A percentile compares a stretch with the other conserved stretches of the same genome.
These are phyloP conservation scores for Gallinago media DNA, from an alignment of 2,113 vertebrate species.

Conservation along the genomic window DNA sequence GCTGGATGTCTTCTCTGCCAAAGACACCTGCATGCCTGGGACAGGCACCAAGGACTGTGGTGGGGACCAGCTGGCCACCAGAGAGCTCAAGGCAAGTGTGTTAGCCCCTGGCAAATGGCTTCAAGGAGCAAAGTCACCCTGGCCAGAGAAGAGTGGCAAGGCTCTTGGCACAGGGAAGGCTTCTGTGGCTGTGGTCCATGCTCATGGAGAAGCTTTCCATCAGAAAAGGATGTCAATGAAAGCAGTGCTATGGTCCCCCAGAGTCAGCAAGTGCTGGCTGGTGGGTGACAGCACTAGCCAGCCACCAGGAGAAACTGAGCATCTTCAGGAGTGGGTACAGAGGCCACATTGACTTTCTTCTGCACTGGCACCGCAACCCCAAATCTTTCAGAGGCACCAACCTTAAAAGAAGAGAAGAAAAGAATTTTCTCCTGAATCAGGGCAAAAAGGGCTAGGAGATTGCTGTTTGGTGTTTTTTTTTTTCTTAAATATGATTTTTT, in stretches of 20 bases:
- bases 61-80: neutral
- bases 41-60: neutral
- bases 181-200: neutral
- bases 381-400: neutral
- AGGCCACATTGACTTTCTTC: neutral
- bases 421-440: neutral
- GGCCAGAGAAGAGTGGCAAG: neutral
- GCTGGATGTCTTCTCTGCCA: neutral
- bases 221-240: neutral
- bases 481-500: neutral
- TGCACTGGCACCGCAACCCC: neutral
- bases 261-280: neutral
- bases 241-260: neutral
- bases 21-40: accelerated
- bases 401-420: neutral
- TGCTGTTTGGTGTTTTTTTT: neutral
- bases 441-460: neutral
- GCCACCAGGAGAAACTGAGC: neutral
- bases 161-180: neutral
- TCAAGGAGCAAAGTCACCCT: neutral
- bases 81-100: neutral
- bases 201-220: neutral
- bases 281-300: neutral
- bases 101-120: neutral
- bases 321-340: neutral